Conservation (phyloP, 2,113 vertebrate species). For the Hippocampus abdominalis region DNA sequence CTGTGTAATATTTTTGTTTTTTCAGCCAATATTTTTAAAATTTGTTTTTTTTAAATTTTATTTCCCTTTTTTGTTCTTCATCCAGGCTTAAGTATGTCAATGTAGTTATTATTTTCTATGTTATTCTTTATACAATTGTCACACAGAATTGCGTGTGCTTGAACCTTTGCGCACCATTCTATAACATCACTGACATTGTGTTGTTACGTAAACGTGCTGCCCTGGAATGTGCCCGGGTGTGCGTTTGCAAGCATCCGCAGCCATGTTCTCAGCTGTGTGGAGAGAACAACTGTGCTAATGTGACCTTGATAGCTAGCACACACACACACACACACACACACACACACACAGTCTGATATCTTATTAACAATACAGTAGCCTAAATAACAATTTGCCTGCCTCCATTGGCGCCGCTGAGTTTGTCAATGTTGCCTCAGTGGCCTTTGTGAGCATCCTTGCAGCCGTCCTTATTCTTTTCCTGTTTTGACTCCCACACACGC, state of each 20-base stretch:
- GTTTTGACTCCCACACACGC: slow-evolving; percentile 24
- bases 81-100: no score
- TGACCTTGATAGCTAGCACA: neutral
- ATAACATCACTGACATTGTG: slow-evolving; percentile 20
- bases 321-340: neutral
- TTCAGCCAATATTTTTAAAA: no score
- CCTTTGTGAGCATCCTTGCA: slow-evolving; percentile 3
- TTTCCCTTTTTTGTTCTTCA: no score
- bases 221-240: slow-evolving; percentile 15
- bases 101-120: neutral
- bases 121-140: neutral
- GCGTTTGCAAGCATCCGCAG: slow-evolving; percentile 15
- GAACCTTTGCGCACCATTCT: neutral
- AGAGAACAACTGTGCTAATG: slow-evolving; percentile 9
- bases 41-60: no score
- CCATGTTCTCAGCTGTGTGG: slow-evolving; percentile 10
- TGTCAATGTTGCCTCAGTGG: neutral
- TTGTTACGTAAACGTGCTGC: slow-evolving; percentile 47
- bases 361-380: slow-evolving; percentile 43
- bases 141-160: slow-evolving; percentile 2
- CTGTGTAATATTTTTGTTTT: no score
- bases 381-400: slow-evolving; percentile 53
- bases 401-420: slow-evolving; percentile 25
- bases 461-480: slow-evolving; percentile 6
- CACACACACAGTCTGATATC: slow-evolving; percentile 23